Percentiles rank a stretch among this genome's conserved stretches.
phyloP scores from a whole-genome alignment of 2,113 vertebrate species.

The Cranoglanis bouderius region DNA sequence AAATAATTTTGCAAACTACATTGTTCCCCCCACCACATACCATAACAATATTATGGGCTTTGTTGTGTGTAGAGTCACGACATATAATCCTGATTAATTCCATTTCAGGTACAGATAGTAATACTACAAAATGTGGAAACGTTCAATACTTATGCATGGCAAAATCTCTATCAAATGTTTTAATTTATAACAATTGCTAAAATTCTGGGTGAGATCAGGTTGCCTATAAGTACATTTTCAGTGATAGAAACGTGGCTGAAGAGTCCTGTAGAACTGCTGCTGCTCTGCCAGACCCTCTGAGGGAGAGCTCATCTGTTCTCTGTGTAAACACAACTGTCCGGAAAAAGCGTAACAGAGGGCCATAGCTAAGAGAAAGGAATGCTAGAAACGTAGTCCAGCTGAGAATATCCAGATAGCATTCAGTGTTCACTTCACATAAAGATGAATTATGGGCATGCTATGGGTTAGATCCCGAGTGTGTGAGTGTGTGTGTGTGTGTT shows the following conservation, averaged over 20 bases:
- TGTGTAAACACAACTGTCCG: background rate
- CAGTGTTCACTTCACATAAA: background rate
- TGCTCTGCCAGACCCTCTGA: background rate
- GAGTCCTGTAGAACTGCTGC: background rate
- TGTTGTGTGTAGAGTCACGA: background rate
- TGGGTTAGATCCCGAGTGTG: constrained; percentile 2
- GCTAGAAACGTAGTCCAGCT: constrained; percentile 5
- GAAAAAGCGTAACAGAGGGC: background rate
- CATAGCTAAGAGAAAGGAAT: background rate
- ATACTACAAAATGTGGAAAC: background rate
- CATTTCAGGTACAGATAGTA: background rate
- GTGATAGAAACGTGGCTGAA: background rate
- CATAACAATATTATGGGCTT: background rate
- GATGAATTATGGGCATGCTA: background rate
- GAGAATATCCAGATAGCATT: constrained; percentile 24
- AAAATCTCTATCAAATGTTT: background rate
- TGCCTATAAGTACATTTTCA: background rate
- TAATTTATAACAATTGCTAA: background rate
- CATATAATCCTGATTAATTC: background rate
- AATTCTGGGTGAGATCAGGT: background rate
- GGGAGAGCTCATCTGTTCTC: background rate
- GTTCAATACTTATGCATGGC: background rate
- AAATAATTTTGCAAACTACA: background rate
- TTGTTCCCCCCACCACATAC: background rate
- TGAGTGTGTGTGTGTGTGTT: constrained; percentile 2